Evolutionary conservation across 2,888 invertebrate species (phyloP), one percentile per base, ranked within the genome.

Genomic region (Idaea biselata): DNA sequence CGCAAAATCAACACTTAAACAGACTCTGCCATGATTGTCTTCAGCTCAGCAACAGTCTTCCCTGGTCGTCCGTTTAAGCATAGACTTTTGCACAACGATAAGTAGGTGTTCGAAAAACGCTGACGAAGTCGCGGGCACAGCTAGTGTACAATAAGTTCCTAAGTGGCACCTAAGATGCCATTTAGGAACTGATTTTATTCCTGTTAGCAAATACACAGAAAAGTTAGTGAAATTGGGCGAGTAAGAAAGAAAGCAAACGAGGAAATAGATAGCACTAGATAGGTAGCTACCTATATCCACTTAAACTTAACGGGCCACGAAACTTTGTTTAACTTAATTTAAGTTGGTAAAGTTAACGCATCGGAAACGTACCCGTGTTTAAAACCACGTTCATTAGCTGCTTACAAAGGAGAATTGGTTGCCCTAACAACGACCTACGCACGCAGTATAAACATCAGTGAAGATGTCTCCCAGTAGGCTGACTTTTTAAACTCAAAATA

Each of bases 381-480:
- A 44, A 44, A 44, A 44, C 44, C 44, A 44, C 44, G 44, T 44
- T 44, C 44, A 44, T 44, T 44, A 44, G 44, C 44, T 44, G 44
- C 44, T 44, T 44, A 44, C 44, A 44, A 11, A 44, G 11, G 44
- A 14, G 11, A 44, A 44, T 44, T 44, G 14, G 44, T 44, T 44
- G 14, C 44, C 44, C 44, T 11, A 44, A 44, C 44, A 44, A 44
- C 44, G 44, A 44, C 44, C 8, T 44, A 44, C 2, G 44, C 11
- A 44, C 14, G 44, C 2, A 8, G 11, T 11, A 11, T 44, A 14
- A 44, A 44, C 1, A 44, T 44, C 14, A 14, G 44, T 3, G 44
- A 3, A 44, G 8, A 6, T 8, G 3, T 8, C 44, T 11, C 3
- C 14, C 11, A 33, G 14, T 33, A 33, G 33, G 7, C 7, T 33